phyloP scores from a whole-genome alignment of 2,113 vertebrate genomes.

The Oenanthe oenanthe region DNA sequence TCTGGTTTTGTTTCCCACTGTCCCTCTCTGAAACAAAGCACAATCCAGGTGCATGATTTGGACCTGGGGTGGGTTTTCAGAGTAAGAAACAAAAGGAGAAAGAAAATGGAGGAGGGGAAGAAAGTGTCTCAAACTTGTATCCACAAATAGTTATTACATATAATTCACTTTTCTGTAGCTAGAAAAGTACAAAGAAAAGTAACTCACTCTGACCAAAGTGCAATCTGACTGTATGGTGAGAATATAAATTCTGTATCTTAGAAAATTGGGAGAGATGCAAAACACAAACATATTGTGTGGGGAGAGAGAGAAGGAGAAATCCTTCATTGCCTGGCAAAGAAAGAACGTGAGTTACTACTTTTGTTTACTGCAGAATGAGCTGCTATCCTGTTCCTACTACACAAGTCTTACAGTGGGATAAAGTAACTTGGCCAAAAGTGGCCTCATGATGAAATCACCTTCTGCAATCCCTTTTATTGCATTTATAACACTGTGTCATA shows the following conservation, averaged over 20 bases:
- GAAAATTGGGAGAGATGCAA: background rate
- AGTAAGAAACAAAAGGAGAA: background rate
- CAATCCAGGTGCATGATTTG: background rate
- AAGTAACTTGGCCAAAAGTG: background rate
- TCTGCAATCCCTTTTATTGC: background rate
- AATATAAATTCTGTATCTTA: background rate
- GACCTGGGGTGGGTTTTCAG: background rate
- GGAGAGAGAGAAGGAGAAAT: background rate
- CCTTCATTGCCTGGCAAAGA: background rate
- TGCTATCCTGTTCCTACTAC: background rate
- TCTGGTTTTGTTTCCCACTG: background rate
- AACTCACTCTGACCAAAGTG: accelerated
- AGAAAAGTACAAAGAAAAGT: background rate
- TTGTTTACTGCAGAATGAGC: background rate
- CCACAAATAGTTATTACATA: background rate
- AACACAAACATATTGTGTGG: background rate
- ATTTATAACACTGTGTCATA: background rate
- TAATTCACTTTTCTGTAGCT: background rate
- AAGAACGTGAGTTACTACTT: background rate
- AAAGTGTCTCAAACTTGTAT: background rate
- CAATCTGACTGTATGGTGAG: background rate
- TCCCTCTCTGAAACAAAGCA: background rate
- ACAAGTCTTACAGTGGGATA: background rate
- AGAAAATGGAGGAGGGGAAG: background rate
- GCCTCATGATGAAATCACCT: background rate